Conservation (phyloP, 2,888 invertebrate genomes). For the Glyphotaelius pellucidus region DNA sequence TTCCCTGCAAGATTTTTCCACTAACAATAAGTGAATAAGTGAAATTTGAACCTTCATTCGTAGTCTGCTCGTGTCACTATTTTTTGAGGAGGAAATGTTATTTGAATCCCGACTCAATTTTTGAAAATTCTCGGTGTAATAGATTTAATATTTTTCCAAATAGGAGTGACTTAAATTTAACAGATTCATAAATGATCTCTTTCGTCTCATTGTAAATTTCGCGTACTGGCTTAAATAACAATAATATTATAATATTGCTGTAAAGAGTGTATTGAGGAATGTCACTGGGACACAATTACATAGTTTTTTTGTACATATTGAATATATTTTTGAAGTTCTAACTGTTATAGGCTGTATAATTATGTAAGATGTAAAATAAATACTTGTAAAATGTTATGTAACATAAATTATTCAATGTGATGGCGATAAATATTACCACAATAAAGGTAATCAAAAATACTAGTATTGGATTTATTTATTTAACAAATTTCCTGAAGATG, state of each 20-base stretch:
- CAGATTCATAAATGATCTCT: not conserved
- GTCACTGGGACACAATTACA: constrained; percentile 29
- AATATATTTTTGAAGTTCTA: constrained; percentile 48
- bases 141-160: not conserved
- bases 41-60: not conserved
- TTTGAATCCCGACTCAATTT: not conserved
- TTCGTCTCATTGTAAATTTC: constrained; percentile 9
- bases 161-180: not conserved
- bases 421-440: constrained; percentile 54
- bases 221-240: constrained; percentile 22
- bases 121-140: not conserved
- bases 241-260: not conserved
- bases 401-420: constrained; percentile 60
- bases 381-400: constrained; percentile 56
- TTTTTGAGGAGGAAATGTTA: not conserved
- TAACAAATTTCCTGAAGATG: not conserved
- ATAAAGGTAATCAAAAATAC: constrained; percentile 57
- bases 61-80: not conserved
- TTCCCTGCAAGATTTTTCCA: not conserved
- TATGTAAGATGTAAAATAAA: constrained; percentile 54
- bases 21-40: not conserved
- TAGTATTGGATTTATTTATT: constrained; percentile 40
- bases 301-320: constrained; percentile 45
- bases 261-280: not conserved
- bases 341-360: constrained; percentile 57